Evolutionary conservation across 1,140 invertebrate genomes (phyloP).

Genomic region (Megalonaias nervosa): DNA sequence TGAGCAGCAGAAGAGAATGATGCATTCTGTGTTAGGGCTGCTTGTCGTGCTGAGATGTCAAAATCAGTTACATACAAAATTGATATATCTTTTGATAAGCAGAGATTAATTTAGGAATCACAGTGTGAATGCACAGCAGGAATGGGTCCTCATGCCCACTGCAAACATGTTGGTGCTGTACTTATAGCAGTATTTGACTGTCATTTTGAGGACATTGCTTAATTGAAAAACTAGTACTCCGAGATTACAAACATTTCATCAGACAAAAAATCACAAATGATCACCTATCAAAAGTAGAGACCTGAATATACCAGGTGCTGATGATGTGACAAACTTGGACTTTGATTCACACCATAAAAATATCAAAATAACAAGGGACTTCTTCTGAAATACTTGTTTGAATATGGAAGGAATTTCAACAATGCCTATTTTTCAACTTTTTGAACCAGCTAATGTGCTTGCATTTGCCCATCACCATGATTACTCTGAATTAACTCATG

Average conservation of each 20-base stretch:
- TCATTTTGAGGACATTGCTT: slow-evolving; percentile 5
- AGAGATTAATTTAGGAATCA: slow-evolving; percentile 24
- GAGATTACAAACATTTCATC: neutral
- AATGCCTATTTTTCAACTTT: slow-evolving; percentile 19
- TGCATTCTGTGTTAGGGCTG: neutral
- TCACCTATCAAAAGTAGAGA: slow-evolving; percentile 13
- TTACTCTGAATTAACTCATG: neutral
- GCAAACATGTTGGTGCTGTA: slow-evolving; percentile 38
- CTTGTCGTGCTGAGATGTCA: neutral
- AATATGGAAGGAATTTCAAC: slow-evolving; percentile 21
- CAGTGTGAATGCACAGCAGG: slow-evolving; percentile 54
- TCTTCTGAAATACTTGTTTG: slow-evolving; percentile 12
- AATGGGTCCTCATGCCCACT: slow-evolving; percentile 43
- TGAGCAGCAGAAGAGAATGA: too few relatives aligned
- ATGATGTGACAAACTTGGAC: slow-evolving; percentile 8
- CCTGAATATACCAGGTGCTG: slow-evolving; percentile 10
- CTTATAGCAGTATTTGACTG: neutral
- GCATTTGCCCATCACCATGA: slow-evolving; percentile 7
- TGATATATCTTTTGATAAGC: neutral
- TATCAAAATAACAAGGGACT: neutral
- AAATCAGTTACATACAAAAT: too few relatives aligned
- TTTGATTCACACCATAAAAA: neutral
- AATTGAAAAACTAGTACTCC: slow-evolving; percentile 4
- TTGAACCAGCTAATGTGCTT: neutral
- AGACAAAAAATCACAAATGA: neutral